A percentile compares a stretch with the other conserved stretches of the same genome.
Evolutionary conservation across 2,113 vertebrate genomes (phyloP).

Genomic region (Epinephelus lanceolatus): DNA sequence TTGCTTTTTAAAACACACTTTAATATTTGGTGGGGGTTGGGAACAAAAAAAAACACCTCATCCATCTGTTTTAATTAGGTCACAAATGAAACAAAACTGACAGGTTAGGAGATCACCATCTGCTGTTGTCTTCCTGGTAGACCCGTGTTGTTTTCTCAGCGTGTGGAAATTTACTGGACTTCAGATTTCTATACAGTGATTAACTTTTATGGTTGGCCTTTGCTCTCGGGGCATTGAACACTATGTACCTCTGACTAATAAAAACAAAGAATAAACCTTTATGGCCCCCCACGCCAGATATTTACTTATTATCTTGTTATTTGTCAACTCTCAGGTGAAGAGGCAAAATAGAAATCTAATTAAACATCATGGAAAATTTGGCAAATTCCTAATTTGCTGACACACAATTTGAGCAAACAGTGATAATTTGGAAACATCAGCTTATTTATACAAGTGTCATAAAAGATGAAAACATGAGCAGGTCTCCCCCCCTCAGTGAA

Average conservation of each 20-base stretch:
- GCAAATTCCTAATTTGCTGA: constrained; percentile 64
- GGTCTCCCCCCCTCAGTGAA: accelerated
- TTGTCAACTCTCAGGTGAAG: constrained; percentile 82
- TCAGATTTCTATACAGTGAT: constrained; percentile 88
- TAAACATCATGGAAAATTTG: constrained; percentile 84
- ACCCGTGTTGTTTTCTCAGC: constrained; percentile 73
- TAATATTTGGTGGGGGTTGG: not conserved
- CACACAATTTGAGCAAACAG: not conserved
- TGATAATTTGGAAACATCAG: constrained; percentile 3
- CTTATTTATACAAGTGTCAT: not conserved
- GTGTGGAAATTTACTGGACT: constrained; percentile 89
- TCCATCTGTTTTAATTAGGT: constrained; percentile 24
- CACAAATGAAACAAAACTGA: constrained; percentile 48
- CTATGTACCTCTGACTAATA: constrained; percentile 85
- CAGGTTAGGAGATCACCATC: constrained; percentile 55
- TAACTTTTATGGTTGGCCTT: constrained; percentile 89
- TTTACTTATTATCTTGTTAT: constrained; percentile 86
- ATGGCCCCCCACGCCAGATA: constrained; percentile 80
- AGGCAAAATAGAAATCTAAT: constrained; percentile 79
- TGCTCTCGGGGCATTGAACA: constrained; percentile 85
- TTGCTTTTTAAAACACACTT: constrained; percentile 5
- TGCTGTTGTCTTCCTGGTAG: constrained; percentile 75
- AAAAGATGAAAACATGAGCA: not conserved
- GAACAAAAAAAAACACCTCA: not conserved
- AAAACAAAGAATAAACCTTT: constrained; percentile 89